These are phyloP conservation scores for Echeneis naucrates DNA, from an alignment of 2,797 vertebrate species.

Conservation along the genomic window DNA sequence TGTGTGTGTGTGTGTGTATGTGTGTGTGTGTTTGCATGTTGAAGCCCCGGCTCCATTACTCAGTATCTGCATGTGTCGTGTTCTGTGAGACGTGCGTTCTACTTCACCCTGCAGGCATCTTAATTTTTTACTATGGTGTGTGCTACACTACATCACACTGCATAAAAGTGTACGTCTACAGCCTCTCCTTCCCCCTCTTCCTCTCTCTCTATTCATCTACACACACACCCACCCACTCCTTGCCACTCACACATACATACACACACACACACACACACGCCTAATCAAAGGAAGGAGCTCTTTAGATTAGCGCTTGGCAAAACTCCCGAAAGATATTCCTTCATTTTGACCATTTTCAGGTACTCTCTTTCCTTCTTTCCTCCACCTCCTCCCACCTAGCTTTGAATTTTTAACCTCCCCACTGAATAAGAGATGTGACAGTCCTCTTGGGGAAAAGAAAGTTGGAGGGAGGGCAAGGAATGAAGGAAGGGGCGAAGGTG, in stretches of 20 bases:
- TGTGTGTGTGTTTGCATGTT: constrained; percentile 41
- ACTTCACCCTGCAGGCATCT: constrained; percentile 79
- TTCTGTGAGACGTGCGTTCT: constrained; percentile 66
- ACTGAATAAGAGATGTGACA: constrained; percentile 85
- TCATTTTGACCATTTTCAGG: constrained; percentile 85
- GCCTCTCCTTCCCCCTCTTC: constrained; percentile 49
- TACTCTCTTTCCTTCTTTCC: constrained; percentile 62
- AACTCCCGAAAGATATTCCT: constrained; percentile 82
- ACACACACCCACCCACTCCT: constrained; percentile 52
- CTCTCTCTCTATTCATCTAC: constrained; percentile 55
- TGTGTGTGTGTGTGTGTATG: constrained; percentile 40
- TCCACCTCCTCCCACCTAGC: constrained; percentile 53
- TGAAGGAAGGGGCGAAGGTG: constrained; percentile 60
- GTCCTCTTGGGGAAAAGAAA: constrained; percentile 69
- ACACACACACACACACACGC: constrained; percentile 34
- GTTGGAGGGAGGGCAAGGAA: constrained; percentile 70
- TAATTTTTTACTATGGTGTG: constrained; percentile 81
- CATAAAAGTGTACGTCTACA: constrained; percentile 68
- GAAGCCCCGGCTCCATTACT: constrained; percentile 63
- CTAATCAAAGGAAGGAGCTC: constrained; percentile 81
- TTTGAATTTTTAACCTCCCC: constrained; percentile 87
- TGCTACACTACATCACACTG: constrained; percentile 60
- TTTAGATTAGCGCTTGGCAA: constrained; percentile 82
- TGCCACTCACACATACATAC: constrained; percentile 15
- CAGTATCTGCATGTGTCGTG: constrained; percentile 71